Base-by-base conservation (phyloP, 2,888 invertebrate genomes). In the Raillietiella orientalis region DNA sequence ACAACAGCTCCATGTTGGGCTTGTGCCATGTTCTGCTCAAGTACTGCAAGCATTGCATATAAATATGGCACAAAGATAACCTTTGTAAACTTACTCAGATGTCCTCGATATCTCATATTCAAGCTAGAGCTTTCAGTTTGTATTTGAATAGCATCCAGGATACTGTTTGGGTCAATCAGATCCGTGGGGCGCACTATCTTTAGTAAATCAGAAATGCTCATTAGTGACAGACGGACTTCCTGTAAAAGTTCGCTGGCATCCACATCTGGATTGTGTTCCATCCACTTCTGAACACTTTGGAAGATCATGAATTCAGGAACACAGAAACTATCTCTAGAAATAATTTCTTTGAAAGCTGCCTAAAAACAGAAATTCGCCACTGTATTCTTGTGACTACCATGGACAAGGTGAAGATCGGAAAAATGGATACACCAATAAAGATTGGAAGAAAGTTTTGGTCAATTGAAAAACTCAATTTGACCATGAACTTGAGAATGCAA, bases 271-370 rank as follows among this genome's bases (percentile, higher is more conserved):
- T 84, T 82, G 15, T 62, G 59, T 35, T 60, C 62, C 36, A 70
- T 66, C 90, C 90, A 93, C 29, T 55, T 58, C 43, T 64, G 60
- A 1, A 90, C 72, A 1, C 79, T 74, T 37, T 62, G 57, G 51
- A 96, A 96, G 34, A 96, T 87, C 38, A 84, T 71, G 20, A 77
- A 74, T 50, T 96, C 96, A 1, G 71, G 66, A 0, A 82, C 87
- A 52, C 74, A 93, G 52, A 96, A 93, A 5, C 90, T 87, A 47
- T 93, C 77, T 25, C 90, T 56, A 26, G 64, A 61, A 16, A 96
- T 53, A 5, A 96, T 56, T 41, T 77, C 71, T 39, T 66, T 63
- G 27, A 96, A 47, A 0, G 84, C 69, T 37, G 58, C 58, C 57
- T 66, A 39, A 26, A 36, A 33, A 25, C 19, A 34, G 42, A 45